Evolutionary conservation across 2,888 invertebrate genomes (phyloP).

Genomic region (Hypena proboscidalis): DNA sequence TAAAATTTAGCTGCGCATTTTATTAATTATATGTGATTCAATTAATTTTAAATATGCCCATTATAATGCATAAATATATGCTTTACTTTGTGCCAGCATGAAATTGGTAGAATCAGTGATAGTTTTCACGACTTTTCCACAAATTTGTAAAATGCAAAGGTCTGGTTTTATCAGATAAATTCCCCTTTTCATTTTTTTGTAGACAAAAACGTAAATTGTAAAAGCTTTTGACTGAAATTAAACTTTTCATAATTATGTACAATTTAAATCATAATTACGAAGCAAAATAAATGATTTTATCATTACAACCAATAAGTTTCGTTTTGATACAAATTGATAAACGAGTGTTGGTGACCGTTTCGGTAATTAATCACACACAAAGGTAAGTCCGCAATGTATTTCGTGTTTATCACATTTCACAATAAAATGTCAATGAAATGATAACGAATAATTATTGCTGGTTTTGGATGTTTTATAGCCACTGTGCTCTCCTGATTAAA

Average conservation of each 20-base stretch:
- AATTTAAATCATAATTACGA: neutral
- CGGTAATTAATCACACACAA: slow-evolving; percentile 36
- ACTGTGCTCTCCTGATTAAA: neutral
- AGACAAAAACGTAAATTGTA: too few relatives aligned
- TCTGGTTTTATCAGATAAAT: too few relatives aligned
- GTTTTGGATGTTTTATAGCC: neutral
- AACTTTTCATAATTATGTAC: too few relatives aligned
- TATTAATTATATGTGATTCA: too few relatives aligned
- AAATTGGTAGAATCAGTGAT: too few relatives aligned
- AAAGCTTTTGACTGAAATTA: too few relatives aligned
- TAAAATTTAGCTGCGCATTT: neutral
- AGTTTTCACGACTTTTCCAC: too few relatives aligned
- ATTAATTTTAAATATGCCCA: too few relatives aligned
- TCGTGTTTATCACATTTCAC: slow-evolving; percentile 36
- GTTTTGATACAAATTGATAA: slow-evolving; percentile 41
- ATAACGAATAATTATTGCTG: slow-evolving; percentile 33
- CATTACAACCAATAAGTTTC: slow-evolving; percentile 35
- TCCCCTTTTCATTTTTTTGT: too few relatives aligned
- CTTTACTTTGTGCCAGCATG: too few relatives aligned
- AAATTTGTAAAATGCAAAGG: too few relatives aligned
- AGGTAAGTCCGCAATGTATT: slow-evolving; percentile 8
- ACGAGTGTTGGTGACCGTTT: slow-evolving; percentile 21
- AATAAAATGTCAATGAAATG: slow-evolving; percentile 39
- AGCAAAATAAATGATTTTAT: slow-evolving; percentile 30
- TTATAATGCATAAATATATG: too few relatives aligned